These are phyloP conservation scores for Drosophila pegasa DNA, from an alignment of 2,888 invertebrate genomes.

Conservation along the genomic window DNA sequence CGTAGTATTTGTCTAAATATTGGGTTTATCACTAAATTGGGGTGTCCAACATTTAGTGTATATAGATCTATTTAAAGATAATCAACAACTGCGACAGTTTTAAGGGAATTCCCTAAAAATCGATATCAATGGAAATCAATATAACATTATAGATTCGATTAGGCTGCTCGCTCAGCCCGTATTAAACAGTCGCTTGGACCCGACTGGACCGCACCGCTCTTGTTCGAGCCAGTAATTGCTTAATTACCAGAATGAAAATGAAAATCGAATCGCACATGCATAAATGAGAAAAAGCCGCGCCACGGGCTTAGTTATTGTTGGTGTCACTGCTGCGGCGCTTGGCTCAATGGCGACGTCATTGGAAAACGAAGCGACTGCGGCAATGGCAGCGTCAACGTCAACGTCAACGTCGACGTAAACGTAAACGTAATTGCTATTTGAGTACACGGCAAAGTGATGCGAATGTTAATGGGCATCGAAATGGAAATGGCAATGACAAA, in stretches of 20 bases:
- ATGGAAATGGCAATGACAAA: constrained; percentile 38
- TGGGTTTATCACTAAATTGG: too few relatives aligned
- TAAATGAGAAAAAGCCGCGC: constrained; percentile 12
- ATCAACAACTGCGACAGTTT: neutral
- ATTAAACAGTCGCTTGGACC: neutral
- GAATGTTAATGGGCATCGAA: constrained; percentile 40
- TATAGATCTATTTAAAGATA: neutral
- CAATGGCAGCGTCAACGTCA: neutral
- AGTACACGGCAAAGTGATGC: constrained; percentile 34
- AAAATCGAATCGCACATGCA: constrained; percentile 23
- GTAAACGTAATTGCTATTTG: constrained; percentile 40
- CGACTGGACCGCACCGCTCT: neutral
- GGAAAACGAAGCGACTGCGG: constrained; percentile 4
- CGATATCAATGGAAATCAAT: neutral
- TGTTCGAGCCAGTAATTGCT: constrained; percentile 11
- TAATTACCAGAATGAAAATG: constrained; percentile 15
- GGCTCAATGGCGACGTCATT: constrained; percentile 29
- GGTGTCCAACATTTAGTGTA: too few relatives aligned
- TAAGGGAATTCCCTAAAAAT: neutral
- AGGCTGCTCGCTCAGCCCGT: neutral
- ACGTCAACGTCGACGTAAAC: constrained; percentile 8
- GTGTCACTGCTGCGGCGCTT: constrained; percentile 10
- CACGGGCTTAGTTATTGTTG: neutral
- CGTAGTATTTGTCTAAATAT: too few relatives aligned
- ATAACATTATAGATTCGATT: neutral